A percentile compares a stretch with the other conserved stretches of the same genome.
phyloP scores from a whole-genome alignment of 2,797 vertebrate genomes.

The Lutjanus campechanus region DNA sequence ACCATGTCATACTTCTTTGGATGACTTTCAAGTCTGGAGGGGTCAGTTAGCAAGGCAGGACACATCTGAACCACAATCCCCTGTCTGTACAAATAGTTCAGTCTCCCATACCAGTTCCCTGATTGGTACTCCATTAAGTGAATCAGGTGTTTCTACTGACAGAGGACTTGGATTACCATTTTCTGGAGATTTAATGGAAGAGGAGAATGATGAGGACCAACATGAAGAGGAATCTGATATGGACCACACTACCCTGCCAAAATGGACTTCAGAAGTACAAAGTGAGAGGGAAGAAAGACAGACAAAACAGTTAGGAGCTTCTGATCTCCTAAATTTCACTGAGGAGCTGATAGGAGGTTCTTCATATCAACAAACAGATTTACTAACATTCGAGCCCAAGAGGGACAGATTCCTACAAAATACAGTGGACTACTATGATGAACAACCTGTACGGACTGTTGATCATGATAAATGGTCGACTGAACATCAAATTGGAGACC shows the following conservation, averaged over 20 bases:
- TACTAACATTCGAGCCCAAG: constrained; percentile 45
- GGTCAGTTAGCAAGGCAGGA: constrained; percentile 56
- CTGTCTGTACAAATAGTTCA: constrained; percentile 70
- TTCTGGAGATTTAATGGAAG: constrained; percentile 82
- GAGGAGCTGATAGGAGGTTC: constrained; percentile 57
- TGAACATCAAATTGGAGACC: constrained; percentile 47
- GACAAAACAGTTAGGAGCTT: constrained; percentile 16
- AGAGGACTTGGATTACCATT: constrained; percentile 79
- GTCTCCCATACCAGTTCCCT: constrained; percentile 76
- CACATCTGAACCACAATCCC: constrained; percentile 73
- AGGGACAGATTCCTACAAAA: constrained; percentile 35
- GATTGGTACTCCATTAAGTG: constrained; percentile 75
- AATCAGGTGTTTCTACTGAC: constrained; percentile 38
- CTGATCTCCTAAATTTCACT: constrained; percentile 65
- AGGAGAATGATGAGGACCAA: constrained; percentile 70
- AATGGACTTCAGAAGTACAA: constrained; percentile 34
- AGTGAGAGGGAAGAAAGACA: constrained; percentile 32
- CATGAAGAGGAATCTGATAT: constrained; percentile 50
- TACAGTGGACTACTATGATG: constrained; percentile 37
- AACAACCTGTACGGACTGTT: constrained; percentile 34
- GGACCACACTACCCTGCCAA: constrained; percentile 4
- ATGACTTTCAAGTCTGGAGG: constrained; percentile 79
- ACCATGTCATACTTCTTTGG: constrained; percentile 54
- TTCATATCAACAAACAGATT: constrained; percentile 54
- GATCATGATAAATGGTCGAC: constrained; percentile 42